Base-by-base conservation (phyloP, 2,113 vertebrate species). In the Natator depressus region DNA sequence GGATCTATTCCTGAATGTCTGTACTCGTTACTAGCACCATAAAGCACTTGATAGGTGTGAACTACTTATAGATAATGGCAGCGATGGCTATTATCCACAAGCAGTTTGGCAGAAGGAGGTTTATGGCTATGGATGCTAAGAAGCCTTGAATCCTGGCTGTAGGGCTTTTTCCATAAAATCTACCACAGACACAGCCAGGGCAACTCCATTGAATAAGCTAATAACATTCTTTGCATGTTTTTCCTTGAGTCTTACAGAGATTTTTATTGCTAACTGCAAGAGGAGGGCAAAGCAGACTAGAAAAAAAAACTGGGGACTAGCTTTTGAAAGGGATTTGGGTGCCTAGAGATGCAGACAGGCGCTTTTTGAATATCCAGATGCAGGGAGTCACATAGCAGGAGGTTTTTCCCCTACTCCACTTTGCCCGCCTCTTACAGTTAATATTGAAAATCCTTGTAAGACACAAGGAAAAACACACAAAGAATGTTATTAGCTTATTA, bases 361-460 rank as follows among this genome's bases (percentile, higher is more conserved):
- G 4, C 10, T 35, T 38, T 38, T 29, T 75, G 69, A 42, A 49
- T 31, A 29, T 31, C 57, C 27, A 42, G 42, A 42, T 42, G 42
- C 42, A 42, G 42, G 5, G 42, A 42, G 42, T 42, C 42, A 42
- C 42, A 42, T 42, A 42, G 42, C 42, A 42, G 42, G 42, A 42
- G 8, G 8, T 50, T 80, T 94, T 42, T 84, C 12, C 59, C 42
- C 78, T 83, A 5, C 59, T 94, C 42, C 54, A 78, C 2, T 93
- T 97, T 93, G 65, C 65, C 65, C 65, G 51, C 54, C 53, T 8
- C 80, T 53, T 93, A 69, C 27, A 46, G 78, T 57, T 10, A 51
- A 79, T 94, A 83, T 95, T 95, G 93, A 93, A 93, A 88, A 46
- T 92, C 94, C 96, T 89, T 95, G 82, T 72, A 93, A 96, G 89